Conservation (phyloP, 2,888 invertebrate species). For the Agrypnus murinus region DNA sequence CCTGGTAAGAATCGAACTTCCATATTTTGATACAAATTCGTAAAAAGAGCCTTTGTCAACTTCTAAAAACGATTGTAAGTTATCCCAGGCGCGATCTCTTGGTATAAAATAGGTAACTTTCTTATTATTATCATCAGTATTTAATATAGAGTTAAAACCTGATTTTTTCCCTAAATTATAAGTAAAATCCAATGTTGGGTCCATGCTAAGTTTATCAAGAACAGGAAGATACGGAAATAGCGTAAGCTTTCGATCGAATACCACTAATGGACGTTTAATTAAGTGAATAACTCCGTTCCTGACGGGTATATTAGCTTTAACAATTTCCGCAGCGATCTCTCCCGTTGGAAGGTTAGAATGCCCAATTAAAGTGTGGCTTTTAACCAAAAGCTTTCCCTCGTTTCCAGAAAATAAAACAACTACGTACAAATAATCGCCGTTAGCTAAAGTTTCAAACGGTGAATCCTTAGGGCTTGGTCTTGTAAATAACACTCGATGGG, state of each 20-base stretch:
- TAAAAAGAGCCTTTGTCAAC: slow-evolving; percentile 82
- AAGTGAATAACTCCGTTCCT: slow-evolving; percentile 94
- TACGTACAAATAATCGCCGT: slow-evolving; percentile 86
- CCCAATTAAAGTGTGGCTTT: slow-evolving; percentile 86
- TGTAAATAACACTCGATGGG: slow-evolving; percentile 89
- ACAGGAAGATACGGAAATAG: slow-evolving; percentile 91
- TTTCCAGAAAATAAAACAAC: slow-evolving; percentile 82
- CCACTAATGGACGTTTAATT: slow-evolving; percentile 90
- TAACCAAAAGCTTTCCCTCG: slow-evolving; percentile 81
- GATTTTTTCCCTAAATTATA: slow-evolving; percentile 83
- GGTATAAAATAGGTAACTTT: slow-evolving; percentile 88
- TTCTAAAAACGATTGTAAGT: slow-evolving; percentile 61
- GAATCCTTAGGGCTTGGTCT: slow-evolving; percentile 82
- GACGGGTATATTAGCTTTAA: slow-evolving; percentile 91
- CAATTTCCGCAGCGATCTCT: slow-evolving; percentile 87
- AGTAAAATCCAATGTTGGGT: slow-evolving; percentile 88
- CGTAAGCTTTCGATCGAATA: slow-evolving; percentile 86
- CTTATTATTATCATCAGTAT: slow-evolving; percentile 82
- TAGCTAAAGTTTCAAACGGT: slow-evolving; percentile 85
- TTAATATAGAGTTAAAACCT: slow-evolving; percentile 83
- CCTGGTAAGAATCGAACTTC: slow-evolving; percentile 80
- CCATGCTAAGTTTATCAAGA: slow-evolving; percentile 85
- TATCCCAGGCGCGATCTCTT: slow-evolving; percentile 89
- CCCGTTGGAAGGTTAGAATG: slow-evolving; percentile 84
- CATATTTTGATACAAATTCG: slow-evolving; percentile 77